phyloP scores from a whole-genome alignment of 2,113 vertebrate species.

The Microtus oregoni region DNA sequence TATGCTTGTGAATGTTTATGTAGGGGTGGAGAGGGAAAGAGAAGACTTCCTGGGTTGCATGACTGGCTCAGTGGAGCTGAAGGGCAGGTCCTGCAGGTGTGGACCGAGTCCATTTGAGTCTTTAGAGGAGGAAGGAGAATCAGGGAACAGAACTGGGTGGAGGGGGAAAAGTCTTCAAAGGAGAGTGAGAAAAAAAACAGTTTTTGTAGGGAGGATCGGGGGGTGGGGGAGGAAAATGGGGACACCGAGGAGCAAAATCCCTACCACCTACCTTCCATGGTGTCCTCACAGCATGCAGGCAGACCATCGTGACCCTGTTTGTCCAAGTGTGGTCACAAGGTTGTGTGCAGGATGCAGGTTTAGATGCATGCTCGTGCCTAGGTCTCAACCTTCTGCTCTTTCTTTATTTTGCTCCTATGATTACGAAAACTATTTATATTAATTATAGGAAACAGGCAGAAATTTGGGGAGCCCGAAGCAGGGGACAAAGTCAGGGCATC shows the following conservation, averaged over 20 bases:
- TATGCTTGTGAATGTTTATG: neutral
- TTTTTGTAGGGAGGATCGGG: neutral
- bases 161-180: neutral
- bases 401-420: neutral
- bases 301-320: neutral
- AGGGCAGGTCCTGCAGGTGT: neutral
- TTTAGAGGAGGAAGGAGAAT: neutral
- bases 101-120: neutral
- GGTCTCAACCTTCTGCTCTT: neutral
- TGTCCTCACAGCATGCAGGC: neutral
- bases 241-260: neutral
- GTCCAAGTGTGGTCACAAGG: neutral
- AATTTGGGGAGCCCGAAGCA: neutral
- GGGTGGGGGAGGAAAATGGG: neutral
- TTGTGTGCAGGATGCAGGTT: neutral
- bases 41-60: neutral
- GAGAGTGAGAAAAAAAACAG: neutral
- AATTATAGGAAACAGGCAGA: neutral
- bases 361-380: neutral
- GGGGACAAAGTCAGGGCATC: neutral
- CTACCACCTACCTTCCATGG: fast-evolving
- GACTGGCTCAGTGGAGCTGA: neutral
- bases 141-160: neutral
- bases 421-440: neutral
- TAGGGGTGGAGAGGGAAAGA: too few relatives aligned